Conservation (phyloP, 2,888 invertebrate genomes). For the Lutraria lutraria region DNA sequence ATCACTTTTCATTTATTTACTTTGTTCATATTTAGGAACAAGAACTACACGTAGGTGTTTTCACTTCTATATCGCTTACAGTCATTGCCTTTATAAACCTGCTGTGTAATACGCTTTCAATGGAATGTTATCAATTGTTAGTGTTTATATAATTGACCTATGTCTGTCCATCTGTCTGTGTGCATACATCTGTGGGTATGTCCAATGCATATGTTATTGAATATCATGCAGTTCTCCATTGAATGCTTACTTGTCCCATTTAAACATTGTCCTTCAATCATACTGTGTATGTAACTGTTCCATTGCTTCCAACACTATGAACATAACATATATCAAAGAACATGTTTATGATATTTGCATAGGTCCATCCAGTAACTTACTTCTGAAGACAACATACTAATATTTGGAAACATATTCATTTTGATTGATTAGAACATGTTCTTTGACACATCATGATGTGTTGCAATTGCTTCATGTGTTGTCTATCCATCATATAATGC, state of each 20-base stretch:
- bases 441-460: neutral
- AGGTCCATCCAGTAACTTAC: too few relatives aligned
- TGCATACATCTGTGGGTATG: too few relatives aligned
- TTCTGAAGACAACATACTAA: neutral
- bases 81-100: constrained; percentile 37
- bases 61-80: constrained; percentile 35
- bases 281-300: neutral
- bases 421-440: constrained; percentile 11
- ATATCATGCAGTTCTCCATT: neutral
- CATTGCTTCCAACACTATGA: neutral
- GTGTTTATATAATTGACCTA: neutral
- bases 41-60: constrained; percentile 52
- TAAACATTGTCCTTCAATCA: neutral
- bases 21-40: constrained; percentile 45
- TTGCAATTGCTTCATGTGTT: neutral
- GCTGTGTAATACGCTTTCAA: constrained; percentile 38
- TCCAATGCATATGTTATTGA: constrained; percentile 7
- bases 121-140: constrained; percentile 25
- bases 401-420: neutral
- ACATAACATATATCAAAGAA: neutral
- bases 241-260: neutral
- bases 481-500: neutral
- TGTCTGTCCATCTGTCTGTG: neutral
- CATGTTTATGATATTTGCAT: neutral
- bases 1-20: constrained; percentile 14